A percentile compares a stretch with the other conserved stretches of the same genome.
Evolutionary conservation across 2,888 invertebrate genomes (phyloP).

Genomic region (Megastigmus dorsalis): DNA sequence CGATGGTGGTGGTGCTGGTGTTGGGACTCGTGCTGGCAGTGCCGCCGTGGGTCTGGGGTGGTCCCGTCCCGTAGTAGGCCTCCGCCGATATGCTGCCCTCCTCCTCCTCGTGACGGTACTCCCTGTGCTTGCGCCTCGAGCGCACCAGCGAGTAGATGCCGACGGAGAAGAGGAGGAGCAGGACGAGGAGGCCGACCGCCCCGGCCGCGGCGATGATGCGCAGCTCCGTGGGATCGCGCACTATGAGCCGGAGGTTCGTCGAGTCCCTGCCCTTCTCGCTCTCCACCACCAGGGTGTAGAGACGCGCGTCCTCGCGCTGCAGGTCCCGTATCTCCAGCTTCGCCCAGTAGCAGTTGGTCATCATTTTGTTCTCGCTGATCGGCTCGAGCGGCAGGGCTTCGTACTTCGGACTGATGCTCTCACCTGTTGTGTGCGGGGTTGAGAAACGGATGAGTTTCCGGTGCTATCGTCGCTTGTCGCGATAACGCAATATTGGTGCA

Average conservation of each 20-base stretch:
- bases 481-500: too few species aligned
- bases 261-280: conserved; percentile 89
- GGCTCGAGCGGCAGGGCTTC: conserved; percentile 70
- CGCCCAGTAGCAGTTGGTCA: conserved; percentile 86
- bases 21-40: neutral
- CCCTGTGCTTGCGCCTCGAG: conserved; percentile 61
- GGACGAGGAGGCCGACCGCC: conserved; percentile 65
- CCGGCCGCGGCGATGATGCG: conserved; percentile 69
- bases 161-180: conserved; percentile 65
- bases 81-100: conserved; percentile 73
- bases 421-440: conserved; percentile 61
- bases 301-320: conserved; percentile 86
- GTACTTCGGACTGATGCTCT: conserved; percentile 70
- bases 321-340: conserved; percentile 85
- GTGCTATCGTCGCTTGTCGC: too few species aligned
- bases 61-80: conserved; percentile 64
- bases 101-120: conserved; percentile 65
- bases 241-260: conserved; percentile 67
- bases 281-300: conserved; percentile 90
- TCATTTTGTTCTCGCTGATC: conserved; percentile 68
- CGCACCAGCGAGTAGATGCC: conserved; percentile 63
- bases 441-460: too few species aligned
- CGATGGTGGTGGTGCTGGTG: conserved; percentile 51
- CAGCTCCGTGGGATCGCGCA: conserved; percentile 70
- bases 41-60: conserved; percentile 1